phyloP scores from a whole-genome alignment of 1,140 invertebrate species.

The Psilanteris sp. region DNA sequence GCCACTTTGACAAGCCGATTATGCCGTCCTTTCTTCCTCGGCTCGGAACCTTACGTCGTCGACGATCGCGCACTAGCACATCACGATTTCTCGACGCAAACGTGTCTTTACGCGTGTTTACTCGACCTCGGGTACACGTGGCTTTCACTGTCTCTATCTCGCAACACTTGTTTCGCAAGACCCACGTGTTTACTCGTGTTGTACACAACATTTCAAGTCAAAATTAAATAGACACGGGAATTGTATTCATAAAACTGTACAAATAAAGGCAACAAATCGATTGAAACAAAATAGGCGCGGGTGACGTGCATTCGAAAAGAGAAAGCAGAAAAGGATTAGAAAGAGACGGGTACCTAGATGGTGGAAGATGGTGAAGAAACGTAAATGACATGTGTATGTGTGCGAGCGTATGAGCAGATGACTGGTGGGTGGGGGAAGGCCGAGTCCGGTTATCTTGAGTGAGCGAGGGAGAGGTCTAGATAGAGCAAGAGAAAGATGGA shows the following conservation, averaged over 20 bases:
- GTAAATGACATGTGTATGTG: not conserved
- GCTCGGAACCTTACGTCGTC: no score
- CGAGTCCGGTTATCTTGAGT: conserved; percentile 20
- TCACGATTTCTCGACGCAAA: not conserved
- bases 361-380: not conserved
- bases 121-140: conserved; percentile 12
- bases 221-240: no score
- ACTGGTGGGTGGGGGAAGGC: not conserved
- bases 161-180: conserved; percentile 16
- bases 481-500: conserved; percentile 30
- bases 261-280: no score
- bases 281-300: no score
- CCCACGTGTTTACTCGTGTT: conserved; percentile 7
- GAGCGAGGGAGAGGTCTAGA: conserved; percentile 29
- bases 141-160: conserved; percentile 1
- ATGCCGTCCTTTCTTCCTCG: not conserved
- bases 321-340: not conserved
- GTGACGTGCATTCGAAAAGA: no score
- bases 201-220: no score
- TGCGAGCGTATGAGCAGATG: not conserved
- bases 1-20: not conserved
- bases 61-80: not conserved
- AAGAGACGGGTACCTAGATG: no score
- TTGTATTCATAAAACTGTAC: no score
- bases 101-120: not conserved